Evolutionary conservation across 2,888 invertebrate genomes (phyloP), one percentile per base, ranked within the genome.

Genomic region (Aquatica leii): DNA sequence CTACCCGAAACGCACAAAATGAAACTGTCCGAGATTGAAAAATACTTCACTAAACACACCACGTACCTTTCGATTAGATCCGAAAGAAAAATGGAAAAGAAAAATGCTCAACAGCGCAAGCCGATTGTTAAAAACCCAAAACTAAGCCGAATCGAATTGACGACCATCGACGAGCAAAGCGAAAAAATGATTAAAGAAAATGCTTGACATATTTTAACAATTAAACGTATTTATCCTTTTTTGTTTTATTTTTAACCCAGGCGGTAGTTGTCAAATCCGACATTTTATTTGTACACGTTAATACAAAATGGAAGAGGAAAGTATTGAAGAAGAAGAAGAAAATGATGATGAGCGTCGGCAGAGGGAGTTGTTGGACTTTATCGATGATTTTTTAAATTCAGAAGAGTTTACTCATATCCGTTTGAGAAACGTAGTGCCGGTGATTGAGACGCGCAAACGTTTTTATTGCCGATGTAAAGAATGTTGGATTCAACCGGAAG

Each of bases 1-100:
- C 68, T 85, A 8, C 85, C 85, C 0, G 85, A 85, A 73, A 85
- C 85, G 0, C 85, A 85, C 65, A 81, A 81, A 8, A 84, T 82
- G 67, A 84, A 83, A 61, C 71, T 85, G 1, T 80, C 80, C 1
- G 84, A 85, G 52, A 85, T 85, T 59, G 82, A 83, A 59, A 79
- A 81, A 12, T 85, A 85, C 68, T 85, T 85, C 70, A 74, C 77
- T 5, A 77, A 78, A 52, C 81, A 83, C 67, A 73, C 73, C 1
- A 72, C 77, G 18, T 78, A 73, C 57, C 52, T 80, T 2, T 62
- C 62, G 11, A 37, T 60, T 1, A 49, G 56, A 0, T 49, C 54
- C 11, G 20, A 55, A 17, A 35, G 41, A 8, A 59, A 63, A 35
- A 21, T 40, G 8, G 3, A 14, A 18, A 34, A 46, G 12, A 15